A percentile compares a stretch with the other conserved stretches of the same genome.
phyloP scores from a whole-genome alignment of 1,140 invertebrate species.

The Tetramorium parvispinum region DNA sequence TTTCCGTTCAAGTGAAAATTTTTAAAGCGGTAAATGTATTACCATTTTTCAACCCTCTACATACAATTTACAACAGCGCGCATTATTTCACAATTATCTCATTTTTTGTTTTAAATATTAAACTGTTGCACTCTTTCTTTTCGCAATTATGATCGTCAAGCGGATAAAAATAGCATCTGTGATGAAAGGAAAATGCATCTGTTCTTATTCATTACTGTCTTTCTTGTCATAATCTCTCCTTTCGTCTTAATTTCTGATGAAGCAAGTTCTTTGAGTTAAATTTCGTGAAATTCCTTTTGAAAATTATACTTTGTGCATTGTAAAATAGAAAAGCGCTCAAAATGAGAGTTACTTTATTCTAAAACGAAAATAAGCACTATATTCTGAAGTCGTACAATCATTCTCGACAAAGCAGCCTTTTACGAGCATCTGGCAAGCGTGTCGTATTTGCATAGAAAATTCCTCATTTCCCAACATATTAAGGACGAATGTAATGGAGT shows the following conservation, averaged over 20 bases:
- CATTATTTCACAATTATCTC: background rate
- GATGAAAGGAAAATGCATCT: background rate
- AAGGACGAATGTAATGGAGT: slow-evolving; percentile 10
- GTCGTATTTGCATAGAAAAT: slow-evolving; percentile 40
- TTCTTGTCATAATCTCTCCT: background rate
- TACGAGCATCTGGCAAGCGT: background rate
- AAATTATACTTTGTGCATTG: background rate
- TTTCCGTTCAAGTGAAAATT: background rate
- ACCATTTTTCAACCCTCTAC: background rate
- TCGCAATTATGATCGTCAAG: background rate
- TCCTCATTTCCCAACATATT: slow-evolving; percentile 31
- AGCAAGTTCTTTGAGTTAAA: background rate
- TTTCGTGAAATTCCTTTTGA: background rate
- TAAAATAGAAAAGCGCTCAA: background rate
- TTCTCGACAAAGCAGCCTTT: background rate
- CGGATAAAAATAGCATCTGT: background rate
- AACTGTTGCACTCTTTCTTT: background rate
- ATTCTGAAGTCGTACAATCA: slow-evolving; percentile 5
- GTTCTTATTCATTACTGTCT: background rate
- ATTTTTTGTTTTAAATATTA: background rate
- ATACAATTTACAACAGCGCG: background rate
- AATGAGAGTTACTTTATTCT: background rate
- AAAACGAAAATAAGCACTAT: background rate
- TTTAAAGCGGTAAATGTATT: background rate
- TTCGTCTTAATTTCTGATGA: background rate